A percentile compares a stretch with the other conserved stretches of the same genome.
These are phyloP conservation scores for Echinometra lucunter DNA, from an alignment of 53 echinoderm and acorn worm species.

Conservation along the genomic window DNA sequence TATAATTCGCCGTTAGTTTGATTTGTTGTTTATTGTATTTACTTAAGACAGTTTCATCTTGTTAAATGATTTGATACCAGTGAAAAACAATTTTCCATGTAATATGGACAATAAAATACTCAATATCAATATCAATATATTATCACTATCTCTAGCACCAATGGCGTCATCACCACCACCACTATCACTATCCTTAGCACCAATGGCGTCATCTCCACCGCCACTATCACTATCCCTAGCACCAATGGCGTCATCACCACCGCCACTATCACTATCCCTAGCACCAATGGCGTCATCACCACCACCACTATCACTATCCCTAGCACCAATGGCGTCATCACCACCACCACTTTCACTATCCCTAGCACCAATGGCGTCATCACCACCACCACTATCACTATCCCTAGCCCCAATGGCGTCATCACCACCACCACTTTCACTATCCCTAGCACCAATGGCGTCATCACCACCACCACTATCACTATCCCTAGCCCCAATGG, in stretches of 20 bases:
- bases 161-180: not conserved
- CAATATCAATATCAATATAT: too few relatives aligned
- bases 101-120: too few relatives aligned
- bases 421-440: too few relatives aligned
- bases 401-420: too few relatives aligned
- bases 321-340: not conserved
- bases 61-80: too few relatives aligned
- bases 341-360: not conserved
- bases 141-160: not conserved
- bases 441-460: too few relatives aligned
- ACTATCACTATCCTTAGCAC: not conserved
- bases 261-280: not conserved
- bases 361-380: not conserved
- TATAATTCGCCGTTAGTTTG: too few relatives aligned
- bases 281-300: not conserved
- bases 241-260: not conserved
- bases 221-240: not conserved
- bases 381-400: not conserved
- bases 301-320: not conserved
- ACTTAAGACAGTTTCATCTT: too few relatives aligned
- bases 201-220: not conserved
- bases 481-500: too few relatives aligned
- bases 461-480: too few relatives aligned
- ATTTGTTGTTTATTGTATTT: too few relatives aligned
- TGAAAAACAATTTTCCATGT: too few relatives aligned